Evolutionary conservation across 1,140 invertebrate species (phyloP), one percentile per base, ranked within the genome.

Genomic region (Eufriesea mexicana): DNA sequence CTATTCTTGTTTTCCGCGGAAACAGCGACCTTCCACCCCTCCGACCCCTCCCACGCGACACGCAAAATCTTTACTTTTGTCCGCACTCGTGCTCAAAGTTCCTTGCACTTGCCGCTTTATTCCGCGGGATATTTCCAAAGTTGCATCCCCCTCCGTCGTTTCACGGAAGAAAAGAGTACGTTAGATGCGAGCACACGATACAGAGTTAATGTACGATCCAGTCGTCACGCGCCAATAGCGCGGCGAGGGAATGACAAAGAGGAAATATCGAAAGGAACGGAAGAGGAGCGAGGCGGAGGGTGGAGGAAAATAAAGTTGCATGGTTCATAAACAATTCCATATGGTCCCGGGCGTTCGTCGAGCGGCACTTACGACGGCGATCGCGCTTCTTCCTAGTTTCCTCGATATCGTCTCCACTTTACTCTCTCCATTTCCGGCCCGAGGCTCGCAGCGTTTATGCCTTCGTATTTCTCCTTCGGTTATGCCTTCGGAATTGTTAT

Each of bases 291-390:
- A 42, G 1, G 9, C 42, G 61, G 23, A 16, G n/a, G 79, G 54
- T 76, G 72, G 68, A 84, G 68, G 89, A 81, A 77, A 89, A 89
- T 89, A 90, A 90, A 90, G 83, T 68, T 86, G 76, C 85, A 90
- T 77, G 89, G 84, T 85, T 90, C 89, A 90, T 89, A 89, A 91
- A 91, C 89, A 90, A 90, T 91, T 88, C 86, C 90, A 90, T 91
- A 91, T 91, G 91, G 86, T 91, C 86, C n/a, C 61, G 79, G 73
- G 78, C 86, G 86, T 77, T 87, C 80, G 74, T 74, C 86, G 86
- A 80, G 79, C 86, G 72, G 79, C 87, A 85, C 86, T 88, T 88
- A 80, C 78, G 76, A 84, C 86, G 79, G 79, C 70, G 78, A 86
- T 85, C 83, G 79, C 85, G 83, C 83, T 83, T 89, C 82, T 86